Conservation (phyloP, 2,797 vertebrate species). For the Jordanella pulchra region DNA sequence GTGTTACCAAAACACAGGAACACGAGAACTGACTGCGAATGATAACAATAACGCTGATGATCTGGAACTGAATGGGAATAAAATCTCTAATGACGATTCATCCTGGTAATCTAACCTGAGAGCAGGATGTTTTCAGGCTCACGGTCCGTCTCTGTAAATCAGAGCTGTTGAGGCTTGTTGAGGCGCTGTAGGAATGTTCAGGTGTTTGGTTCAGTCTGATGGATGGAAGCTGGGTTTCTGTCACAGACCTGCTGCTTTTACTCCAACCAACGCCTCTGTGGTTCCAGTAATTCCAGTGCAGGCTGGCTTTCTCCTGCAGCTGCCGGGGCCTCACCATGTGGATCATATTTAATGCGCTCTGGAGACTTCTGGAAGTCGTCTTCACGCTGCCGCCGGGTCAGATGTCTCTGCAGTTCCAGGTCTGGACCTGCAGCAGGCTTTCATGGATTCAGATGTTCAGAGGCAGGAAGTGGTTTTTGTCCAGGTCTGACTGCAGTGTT, state of each 20-base stretch:
- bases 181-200: slow-evolving; percentile 44
- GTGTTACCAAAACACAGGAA: too few relatives aligned
- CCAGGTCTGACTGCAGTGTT: neutral
- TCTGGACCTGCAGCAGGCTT: slow-evolving; percentile 16
- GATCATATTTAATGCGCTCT: slow-evolving; percentile 22
- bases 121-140: slow-evolving; percentile 17
- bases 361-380: neutral
- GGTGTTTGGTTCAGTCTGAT: neutral
- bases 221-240: slow-evolving; percentile 22
- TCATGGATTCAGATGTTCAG: slow-evolving; percentile 10
- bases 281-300: neutral
- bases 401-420: slow-evolving; percentile 13
- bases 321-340: neutral
- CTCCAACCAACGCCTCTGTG: neutral
- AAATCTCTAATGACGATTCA: too few relatives aligned
- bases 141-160: neutral
- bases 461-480: slow-evolving; percentile 20
- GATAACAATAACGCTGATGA: too few relatives aligned
- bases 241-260: neutral
- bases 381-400: slow-evolving; percentile 12
- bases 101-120: neutral
- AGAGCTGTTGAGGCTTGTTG: slow-evolving; percentile 37
- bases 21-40: too few relatives aligned
- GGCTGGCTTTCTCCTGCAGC: neutral
- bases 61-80: neutral